Evolutionary conservation across 1,140 invertebrate genomes (phyloP).

Genomic region (Panulirus ornatus): DNA sequence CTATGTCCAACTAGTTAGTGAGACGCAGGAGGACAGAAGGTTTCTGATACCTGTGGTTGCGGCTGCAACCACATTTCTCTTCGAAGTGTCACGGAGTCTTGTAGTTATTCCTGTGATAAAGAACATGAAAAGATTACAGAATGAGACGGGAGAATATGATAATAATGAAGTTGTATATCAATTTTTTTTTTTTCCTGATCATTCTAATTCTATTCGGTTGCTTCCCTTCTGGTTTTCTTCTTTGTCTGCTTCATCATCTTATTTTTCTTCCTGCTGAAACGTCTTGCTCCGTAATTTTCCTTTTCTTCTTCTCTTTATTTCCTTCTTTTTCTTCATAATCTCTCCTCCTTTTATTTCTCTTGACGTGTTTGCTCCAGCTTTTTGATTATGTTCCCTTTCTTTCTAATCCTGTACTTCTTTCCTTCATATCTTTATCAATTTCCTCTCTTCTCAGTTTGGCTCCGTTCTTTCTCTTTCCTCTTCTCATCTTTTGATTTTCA

Average conservation of each 20-base stretch:
- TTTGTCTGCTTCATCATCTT: neutral
- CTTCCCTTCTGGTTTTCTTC: neutral
- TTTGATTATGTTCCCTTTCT: neutral
- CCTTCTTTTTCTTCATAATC: neutral
- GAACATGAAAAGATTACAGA: neutral
- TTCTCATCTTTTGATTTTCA: neutral
- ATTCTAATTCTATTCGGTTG: neutral
- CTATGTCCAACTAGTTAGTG: too few species aligned
- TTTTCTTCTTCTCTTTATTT: neutral
- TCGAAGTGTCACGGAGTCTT: neutral
- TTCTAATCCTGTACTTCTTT: neutral
- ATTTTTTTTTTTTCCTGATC: neutral
- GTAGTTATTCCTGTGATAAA: neutral
- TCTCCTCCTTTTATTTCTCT: neutral
- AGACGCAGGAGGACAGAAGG: conserved; percentile 9
- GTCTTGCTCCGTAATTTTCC: neutral
- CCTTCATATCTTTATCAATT: neutral
- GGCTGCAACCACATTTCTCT: neutral
- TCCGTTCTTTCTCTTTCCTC: neutral
- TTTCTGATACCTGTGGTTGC: neutral
- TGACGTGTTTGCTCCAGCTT: too few species aligned
- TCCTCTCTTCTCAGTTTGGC: neutral
- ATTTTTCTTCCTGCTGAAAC: neutral
- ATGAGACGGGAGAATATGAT: neutral
- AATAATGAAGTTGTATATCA: conserved; percentile 33